phyloP scores from a whole-genome alignment of 2,888 invertebrate genomes.

The Tryphoninae sp. region DNA sequence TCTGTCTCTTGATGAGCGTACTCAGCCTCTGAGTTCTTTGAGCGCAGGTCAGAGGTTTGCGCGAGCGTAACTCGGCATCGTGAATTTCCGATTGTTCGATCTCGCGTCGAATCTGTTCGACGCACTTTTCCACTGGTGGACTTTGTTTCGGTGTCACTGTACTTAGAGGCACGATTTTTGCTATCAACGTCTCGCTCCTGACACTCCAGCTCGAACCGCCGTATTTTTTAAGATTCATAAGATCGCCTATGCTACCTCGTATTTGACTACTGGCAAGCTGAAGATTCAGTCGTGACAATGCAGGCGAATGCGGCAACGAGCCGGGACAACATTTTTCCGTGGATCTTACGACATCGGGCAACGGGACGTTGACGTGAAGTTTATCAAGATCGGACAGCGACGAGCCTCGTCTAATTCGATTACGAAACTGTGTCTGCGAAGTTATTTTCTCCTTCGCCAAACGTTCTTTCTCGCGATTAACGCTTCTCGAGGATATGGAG shows the following conservation, averaged over 20 bases:
- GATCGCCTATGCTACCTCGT: conserved; percentile 88
- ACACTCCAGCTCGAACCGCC: conserved; percentile 88
- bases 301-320: conserved; percentile 83
- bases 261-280: conserved; percentile 73
- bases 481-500: conserved; percentile 78
- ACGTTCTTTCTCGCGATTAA: conserved; percentile 72
- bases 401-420: conserved; percentile 86
- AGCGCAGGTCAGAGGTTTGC: conserved; percentile 86
- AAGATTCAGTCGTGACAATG: conserved; percentile 82
- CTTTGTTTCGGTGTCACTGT: conserved; percentile 86
- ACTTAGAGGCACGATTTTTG: conserved; percentile 88
- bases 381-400: conserved; percentile 89
- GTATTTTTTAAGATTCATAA: conserved; percentile 89
- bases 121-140: conserved; percentile 78
- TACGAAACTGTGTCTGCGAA: conserved; percentile 61
- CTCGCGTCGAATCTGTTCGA: conserved; percentile 62
- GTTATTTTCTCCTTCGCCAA: conserved; percentile 54
- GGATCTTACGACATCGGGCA: conserved; percentile 82
- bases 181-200: conserved; percentile 88
- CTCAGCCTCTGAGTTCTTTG: conserved; percentile 87
- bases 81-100: conserved; percentile 60
- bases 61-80: conserved; percentile 68
- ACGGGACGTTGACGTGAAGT: conserved; percentile 80
- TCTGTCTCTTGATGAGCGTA: conserved; percentile 86
- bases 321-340: conserved; percentile 80